Percentiles rank a stretch among this genome's conserved stretches.
These are phyloP conservation scores for Enteromius treurensis DNA, from an alignment of 2,797 vertebrate species.

Conservation along the genomic window DNA sequence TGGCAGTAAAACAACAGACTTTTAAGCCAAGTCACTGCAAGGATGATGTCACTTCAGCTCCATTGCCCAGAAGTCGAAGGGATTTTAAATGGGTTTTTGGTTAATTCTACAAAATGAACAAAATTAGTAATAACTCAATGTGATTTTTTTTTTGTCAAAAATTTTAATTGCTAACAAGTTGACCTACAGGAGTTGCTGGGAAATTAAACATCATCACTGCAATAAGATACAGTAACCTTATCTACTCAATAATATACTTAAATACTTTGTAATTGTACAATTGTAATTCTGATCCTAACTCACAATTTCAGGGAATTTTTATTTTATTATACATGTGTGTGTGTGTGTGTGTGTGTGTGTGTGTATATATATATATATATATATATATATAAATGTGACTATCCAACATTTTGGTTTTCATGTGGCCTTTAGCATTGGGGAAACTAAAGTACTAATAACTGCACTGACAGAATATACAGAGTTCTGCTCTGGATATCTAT, in stretches of 20 bases:
- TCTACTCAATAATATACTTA: background rate
- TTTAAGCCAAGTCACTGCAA: background rate
- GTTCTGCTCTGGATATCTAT: too few relatives aligned
- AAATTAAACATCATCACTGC: background rate
- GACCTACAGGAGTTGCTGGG: background rate
- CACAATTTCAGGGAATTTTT: too few relatives aligned
- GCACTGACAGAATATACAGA: too few relatives aligned
- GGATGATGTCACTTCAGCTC: background rate
- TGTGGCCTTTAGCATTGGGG: too few relatives aligned
- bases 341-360: too few relatives aligned
- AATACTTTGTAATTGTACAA: background rate
- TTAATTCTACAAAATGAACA: background rate
- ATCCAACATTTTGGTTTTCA: too few relatives aligned
- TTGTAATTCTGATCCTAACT: too few relatives aligned
- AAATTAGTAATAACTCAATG: background rate
- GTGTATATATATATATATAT: too few relatives aligned
- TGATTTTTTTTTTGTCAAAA: background rate
- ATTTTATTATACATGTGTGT: too few relatives aligned
- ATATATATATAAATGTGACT: too few relatives aligned
- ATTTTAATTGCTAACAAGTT: background rate
- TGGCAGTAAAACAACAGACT: background rate
- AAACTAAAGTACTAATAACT: too few relatives aligned
- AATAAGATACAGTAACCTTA: background rate
- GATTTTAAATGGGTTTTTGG: background rate
- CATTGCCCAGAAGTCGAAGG: background rate